Conservation (phyloP, 64 coral and sea anemone genomes). For the Montipora capricornis region DNA sequence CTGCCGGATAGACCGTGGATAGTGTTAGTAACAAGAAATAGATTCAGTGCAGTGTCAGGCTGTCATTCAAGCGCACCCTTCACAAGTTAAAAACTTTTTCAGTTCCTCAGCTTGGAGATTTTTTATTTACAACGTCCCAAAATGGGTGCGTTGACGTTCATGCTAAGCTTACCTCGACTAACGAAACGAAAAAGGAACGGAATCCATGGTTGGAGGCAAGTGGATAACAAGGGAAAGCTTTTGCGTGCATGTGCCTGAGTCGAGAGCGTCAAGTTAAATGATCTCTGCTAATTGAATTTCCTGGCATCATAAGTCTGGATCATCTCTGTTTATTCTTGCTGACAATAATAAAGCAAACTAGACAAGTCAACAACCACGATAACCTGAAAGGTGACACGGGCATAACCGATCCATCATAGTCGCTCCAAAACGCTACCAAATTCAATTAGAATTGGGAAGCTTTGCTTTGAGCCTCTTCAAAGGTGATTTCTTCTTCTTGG, state of each 20-base stretch:
- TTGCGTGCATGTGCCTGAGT: not conserved
- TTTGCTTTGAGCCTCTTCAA: not conserved
- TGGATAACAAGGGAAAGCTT: not conserved
- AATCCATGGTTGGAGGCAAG: no score
- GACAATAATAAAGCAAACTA: constrained; percentile 40
- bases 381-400: not conserved
- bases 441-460: not conserved
- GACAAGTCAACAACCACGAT: not conserved
- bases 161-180: no score
- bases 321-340: constrained; percentile 36
- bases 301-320: constrained; percentile 46
- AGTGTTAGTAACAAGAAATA: no score
- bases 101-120: no score
- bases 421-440: not conserved
- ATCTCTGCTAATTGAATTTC: constrained; percentile 51
- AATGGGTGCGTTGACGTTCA: no score
- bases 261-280: not conserved
- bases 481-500: not conserved
- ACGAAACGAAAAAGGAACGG: no score
- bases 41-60: no score
- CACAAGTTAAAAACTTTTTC: no score
- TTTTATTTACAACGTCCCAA: no score
- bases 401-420: not conserved
- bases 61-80: no score
- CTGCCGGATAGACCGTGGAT: no score